Base-by-base conservation (phyloP, 2,888 invertebrate genomes). In the Heliconius aoede region DNA sequence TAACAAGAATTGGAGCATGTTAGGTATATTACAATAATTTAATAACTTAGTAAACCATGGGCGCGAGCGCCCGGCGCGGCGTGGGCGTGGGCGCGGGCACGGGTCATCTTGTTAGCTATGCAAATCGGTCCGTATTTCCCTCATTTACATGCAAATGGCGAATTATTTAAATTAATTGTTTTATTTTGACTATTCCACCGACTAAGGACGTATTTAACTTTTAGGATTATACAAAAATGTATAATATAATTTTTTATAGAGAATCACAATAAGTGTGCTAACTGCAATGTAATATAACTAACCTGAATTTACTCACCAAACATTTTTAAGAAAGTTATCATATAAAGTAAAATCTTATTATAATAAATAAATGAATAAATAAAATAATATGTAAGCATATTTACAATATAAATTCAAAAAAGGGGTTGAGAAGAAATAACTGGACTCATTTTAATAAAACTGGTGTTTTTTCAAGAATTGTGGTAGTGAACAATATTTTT, bases 91-190 rank as follows among this genome's bases (percentile, higher is more conserved):
- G n/a, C n/a, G n/a, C n/a, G n/a, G n/a, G n/a, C n/a, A n/a, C 21
- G 60, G 58, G 72, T 72, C 72, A 24, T 18, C 71, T 71, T 64
- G 26, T 64, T 71, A 58, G 62, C 55, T 28, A 65, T 69, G 74
- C 61, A 69, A 74, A 62, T 69, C 62, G 36, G 71, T n/a, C 32
- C 26, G 64, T 64, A 51, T 75, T 74, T 64, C 24, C 28, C 58
- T 28, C 51, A 46, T 72, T 76, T 64, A 55, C 62, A 76, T 72
- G 58, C 62, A 76, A 76, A 76, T 76, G 55, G 51, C 9, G 28
- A 72, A 58, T 76, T 76, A 76, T 76, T 65, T 72, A 76, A 64
- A 72, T 72, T 62, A 76, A 76, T 71, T 75, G 62, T 36, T 30
- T 75, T 71, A 64, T 75, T 75, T 55, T 24, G 69, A 55, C 69